phyloP scores from a whole-genome alignment of 1,140 invertebrate genomes.

The Drosophila nasuta region DNA sequence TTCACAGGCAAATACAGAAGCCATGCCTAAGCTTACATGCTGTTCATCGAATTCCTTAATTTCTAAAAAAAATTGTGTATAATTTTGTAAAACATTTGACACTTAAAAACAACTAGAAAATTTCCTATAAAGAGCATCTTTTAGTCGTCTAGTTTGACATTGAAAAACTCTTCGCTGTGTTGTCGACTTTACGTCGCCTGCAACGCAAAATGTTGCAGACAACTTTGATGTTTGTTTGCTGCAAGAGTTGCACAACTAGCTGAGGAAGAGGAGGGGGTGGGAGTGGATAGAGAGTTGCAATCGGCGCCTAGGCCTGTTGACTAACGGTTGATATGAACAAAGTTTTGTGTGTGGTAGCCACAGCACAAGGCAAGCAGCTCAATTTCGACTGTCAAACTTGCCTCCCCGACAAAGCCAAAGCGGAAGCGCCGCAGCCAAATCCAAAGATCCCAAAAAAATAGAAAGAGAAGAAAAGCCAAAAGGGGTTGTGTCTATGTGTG shows the following conservation, averaged over 20 bases:
- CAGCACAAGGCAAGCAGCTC: slow-evolving; percentile 25
- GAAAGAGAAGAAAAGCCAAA: slow-evolving; percentile 1
- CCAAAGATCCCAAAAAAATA: slow-evolving; percentile 22
- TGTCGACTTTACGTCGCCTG: slow-evolving; percentile 2
- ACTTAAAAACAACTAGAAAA: too few species aligned
- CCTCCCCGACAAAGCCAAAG: slow-evolving; percentile 32
- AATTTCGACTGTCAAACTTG: slow-evolving; percentile 38
- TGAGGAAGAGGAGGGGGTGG: background rate
- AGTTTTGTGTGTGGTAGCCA: slow-evolving; percentile 44
- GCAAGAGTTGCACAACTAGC: slow-evolving; percentile 7
- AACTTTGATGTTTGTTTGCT: slow-evolving; percentile 24
- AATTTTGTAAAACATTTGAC: background rate
- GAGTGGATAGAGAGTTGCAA: slow-evolving; percentile 6
- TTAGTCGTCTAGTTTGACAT: slow-evolving; percentile 4
- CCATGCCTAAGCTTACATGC: slow-evolving; percentile 3
- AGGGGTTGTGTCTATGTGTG: slow-evolving; percentile 1
- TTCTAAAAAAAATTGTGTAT: background rate
- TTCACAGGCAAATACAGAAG: slow-evolving; percentile 41
- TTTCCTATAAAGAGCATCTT: background rate
- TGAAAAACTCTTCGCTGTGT: slow-evolving; percentile 7
- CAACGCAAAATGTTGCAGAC: slow-evolving; percentile 19
- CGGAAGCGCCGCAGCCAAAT: slow-evolving; percentile 38
- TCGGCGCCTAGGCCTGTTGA: slow-evolving; percentile 48
- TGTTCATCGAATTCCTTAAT: background rate
- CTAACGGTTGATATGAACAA: slow-evolving; percentile 59